Conservation (phyloP, 2,113 vertebrate genomes). For the Ailuropoda melanoleuca region DNA sequence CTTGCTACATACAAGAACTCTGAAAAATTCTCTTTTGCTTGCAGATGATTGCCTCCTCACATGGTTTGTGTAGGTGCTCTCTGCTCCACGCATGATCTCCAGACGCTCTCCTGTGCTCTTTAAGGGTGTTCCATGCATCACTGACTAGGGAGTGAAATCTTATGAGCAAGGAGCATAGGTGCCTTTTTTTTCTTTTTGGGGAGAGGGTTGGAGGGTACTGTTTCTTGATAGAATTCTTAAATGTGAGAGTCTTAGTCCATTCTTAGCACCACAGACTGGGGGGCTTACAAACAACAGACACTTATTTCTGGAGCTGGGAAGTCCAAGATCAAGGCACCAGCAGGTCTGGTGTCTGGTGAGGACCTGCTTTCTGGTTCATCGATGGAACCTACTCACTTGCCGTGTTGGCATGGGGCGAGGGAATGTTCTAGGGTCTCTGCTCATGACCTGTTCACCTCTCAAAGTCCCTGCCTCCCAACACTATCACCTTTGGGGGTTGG, state of each 20-base stretch:
- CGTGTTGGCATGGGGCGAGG: neutral
- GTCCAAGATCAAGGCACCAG: neutral
- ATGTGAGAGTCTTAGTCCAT: neutral
- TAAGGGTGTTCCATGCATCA: neutral
- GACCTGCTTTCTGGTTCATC: neutral
- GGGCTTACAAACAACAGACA: neutral
- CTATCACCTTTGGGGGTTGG: neutral
- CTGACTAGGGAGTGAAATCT: neutral
- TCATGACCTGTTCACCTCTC: neutral
- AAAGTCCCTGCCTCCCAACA: neutral
- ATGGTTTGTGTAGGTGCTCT: neutral
- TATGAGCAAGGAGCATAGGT: neutral
- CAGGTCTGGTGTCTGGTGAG: neutral
- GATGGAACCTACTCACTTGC: neutral
- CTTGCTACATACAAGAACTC: neutral
- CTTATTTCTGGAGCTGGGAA: neutral
- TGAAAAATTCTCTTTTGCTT: neutral
- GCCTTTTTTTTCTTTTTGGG: neutral
- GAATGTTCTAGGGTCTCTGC: neutral
- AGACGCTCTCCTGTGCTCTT: neutral
- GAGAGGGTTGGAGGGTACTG: fast-evolving
- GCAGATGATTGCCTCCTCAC: too few relatives aligned
- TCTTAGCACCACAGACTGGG: neutral
- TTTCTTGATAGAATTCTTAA: neutral
- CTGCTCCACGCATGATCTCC: neutral